Base-by-base conservation (phyloP, 1,140 invertebrate genomes). In the Thaumatotibia leucotreta region DNA sequence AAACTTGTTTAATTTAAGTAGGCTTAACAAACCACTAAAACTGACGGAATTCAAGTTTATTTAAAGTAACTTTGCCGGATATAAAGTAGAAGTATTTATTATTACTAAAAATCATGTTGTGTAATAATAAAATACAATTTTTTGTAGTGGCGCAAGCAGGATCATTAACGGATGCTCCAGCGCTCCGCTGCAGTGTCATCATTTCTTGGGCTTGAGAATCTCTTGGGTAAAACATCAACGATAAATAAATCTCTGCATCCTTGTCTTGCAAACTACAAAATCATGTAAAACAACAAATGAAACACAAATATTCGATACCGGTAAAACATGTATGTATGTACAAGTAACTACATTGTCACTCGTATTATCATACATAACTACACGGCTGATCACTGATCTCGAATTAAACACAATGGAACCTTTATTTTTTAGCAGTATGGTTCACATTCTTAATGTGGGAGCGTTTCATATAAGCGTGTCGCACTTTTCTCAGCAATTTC, bases 401-500 rank as follows among this genome's bases (percentile, higher is more conserved):
- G 50, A 11, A 54, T 54, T 54, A 54, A 23, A 54, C 23, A 54
- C 50, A 54, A 54, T 54, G 11, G 50, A 54, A 54, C 23, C 50
- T 54, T 54, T 54, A 54, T 10, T 54, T 50, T 54, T 54, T 54
- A 23, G 23, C 39, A n/a, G 22, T 22, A 54, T 27, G 17, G 10
- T 54, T 23, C 50, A 54, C 50, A 54, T 54, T 54, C 23, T 54
- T 54, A 23, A 1, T 24, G 50, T 54, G 50, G 22, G 50, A 54
- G 50, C 39, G 20, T 54, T 54, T 54, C 17, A 20, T 27, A 54
- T 10, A 54, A 54, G 50, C 23, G 23, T 24, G 23, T 54, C 23
- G n/a, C 10, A 54, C 50, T 54, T 54, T 54, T 54, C 50, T 27
- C 50, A 54, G 22, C 23, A 54, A 24, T 54, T 54, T 54, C 50